phyloP scores from a whole-genome alignment of 37 sponge, comb jelly and placozoan species.

The Ephydatia muelleri region DNA sequence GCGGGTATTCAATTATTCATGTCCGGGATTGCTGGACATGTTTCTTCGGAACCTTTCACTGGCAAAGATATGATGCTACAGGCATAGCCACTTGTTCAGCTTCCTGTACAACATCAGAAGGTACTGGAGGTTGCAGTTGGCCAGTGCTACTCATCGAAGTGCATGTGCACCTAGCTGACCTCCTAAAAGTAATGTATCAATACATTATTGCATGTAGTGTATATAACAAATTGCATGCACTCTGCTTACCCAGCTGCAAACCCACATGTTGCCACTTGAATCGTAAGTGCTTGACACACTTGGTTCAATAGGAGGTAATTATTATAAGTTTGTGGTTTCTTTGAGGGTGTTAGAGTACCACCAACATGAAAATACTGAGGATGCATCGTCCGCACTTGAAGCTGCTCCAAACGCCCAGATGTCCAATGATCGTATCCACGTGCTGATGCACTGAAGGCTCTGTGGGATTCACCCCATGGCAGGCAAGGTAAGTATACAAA shows the following conservation, averaged over 20 bases:
- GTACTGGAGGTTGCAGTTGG: conserved; percentile 16
- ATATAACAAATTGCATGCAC: too few species aligned
- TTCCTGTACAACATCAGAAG: neutral
- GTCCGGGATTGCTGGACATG: too few species aligned
- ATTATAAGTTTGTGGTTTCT: conserved; percentile 23
- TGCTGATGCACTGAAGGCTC: too few species aligned
- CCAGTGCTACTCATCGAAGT: too few species aligned
- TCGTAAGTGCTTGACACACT: neutral
- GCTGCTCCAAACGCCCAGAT: conserved; percentile 11
- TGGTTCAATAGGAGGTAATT: neutral
- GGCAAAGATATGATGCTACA: conserved; percentile 42
- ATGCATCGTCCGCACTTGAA: conserved; percentile 3
- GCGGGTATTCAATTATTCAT: too few species aligned
- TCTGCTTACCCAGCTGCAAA: conserved; percentile 22
- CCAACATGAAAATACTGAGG: conserved; percentile 21
- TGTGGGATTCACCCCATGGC: neutral
- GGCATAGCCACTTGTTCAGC: conserved; percentile 17
- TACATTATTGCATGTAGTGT: too few species aligned
- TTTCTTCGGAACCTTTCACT: conserved; percentile 29
- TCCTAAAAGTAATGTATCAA: neutral
- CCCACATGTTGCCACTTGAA: conserved; percentile 15
- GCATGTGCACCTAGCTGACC: conserved; percentile 3
- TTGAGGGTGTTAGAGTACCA: conserved; percentile 17
- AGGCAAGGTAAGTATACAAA: conserved; percentile 20
- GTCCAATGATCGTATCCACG: conserved; percentile 29